Conservation (phyloP, 2,888 invertebrate genomes). For the Ecliptopera silaceata region DNA sequence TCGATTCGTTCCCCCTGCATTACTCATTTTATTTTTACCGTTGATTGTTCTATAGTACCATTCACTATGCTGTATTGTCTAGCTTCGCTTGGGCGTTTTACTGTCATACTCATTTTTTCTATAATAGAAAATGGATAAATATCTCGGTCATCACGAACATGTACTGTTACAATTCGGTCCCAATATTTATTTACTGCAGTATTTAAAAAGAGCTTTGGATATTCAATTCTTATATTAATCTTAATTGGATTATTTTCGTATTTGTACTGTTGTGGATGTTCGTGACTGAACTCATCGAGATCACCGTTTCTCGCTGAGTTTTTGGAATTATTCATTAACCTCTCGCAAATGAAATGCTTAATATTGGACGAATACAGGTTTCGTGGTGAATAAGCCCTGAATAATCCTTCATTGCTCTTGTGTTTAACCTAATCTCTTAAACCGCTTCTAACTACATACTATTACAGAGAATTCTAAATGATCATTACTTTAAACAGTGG, state of each 20-base stretch:
- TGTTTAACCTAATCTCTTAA: no score
- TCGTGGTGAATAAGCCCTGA: neutral
- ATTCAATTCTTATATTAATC: conserved; percentile 55
- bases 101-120: conserved; percentile 58
- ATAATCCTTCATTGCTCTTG: no score
- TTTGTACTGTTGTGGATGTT: conserved; percentile 48
- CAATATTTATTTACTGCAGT: conserved; percentile 55
- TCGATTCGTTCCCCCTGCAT: conserved; percentile 49
- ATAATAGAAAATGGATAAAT: conserved; percentile 55
- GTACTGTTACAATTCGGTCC: conserved; percentile 65
- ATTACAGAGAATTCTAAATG: no score
- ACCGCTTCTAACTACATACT: no score
- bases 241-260: conserved; percentile 56
- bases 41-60: conserved; percentile 58
- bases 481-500: no score
- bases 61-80: conserved; percentile 56
- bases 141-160: conserved; percentile 63
- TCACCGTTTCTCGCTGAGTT: conserved; percentile 43
- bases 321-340: conserved; percentile 35
- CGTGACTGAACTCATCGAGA: conserved; percentile 51
- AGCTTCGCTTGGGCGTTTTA: conserved; percentile 46
- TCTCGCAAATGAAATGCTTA: conserved; percentile 9
- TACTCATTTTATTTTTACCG: conserved; percentile 58
- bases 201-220: conserved; percentile 44
- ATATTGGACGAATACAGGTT: neutral